phyloP scores from a whole-genome alignment of 2,888 invertebrate species.

The Galeruca laticollis region DNA sequence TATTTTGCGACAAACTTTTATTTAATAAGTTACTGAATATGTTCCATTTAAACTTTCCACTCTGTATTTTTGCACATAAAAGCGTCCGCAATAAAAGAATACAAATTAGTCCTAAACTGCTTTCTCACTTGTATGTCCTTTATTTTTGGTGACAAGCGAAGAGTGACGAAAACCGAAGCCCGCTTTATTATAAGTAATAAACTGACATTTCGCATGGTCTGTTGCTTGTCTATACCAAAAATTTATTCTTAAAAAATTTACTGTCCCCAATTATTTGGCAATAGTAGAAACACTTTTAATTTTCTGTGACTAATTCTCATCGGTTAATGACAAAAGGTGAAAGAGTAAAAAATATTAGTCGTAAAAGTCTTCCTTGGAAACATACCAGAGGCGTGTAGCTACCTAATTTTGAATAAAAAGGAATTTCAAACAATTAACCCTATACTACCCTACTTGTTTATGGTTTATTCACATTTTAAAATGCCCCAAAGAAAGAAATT shows the following conservation, averaged over 20 bases:
- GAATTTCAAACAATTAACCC: too few relatives aligned
- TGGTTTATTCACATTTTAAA: too few relatives aligned
- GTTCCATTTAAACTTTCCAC: too few relatives aligned
- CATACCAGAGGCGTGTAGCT: background rate
- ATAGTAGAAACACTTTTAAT: constrained; percentile 55
- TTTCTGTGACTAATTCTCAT: constrained; percentile 52
- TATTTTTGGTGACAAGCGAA: constrained; percentile 16
- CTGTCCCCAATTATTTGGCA: constrained; percentile 54
- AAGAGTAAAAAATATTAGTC: constrained; percentile 37
- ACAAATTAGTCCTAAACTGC: constrained; percentile 19
- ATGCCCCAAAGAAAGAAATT: too few relatives aligned
- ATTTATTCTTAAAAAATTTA: constrained; percentile 55
- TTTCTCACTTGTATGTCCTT: background rate
- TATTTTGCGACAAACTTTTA: too few relatives aligned
- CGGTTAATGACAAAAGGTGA: constrained; percentile 47
- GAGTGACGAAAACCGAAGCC: constrained; percentile 31
- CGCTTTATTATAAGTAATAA: constrained; percentile 52
- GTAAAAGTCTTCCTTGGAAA: constrained; percentile 39
- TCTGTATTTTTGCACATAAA: constrained; percentile 6
- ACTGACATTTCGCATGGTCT: constrained; percentile 54
- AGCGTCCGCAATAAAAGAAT: constrained; percentile 3
- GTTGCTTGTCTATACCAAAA: constrained; percentile 53
- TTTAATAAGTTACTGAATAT: too few relatives aligned
- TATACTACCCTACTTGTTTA: too few relatives aligned
- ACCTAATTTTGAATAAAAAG: background rate